Conservation (phyloP, 2,797 vertebrate genomes). For the Ceyx erithaca region DNA sequence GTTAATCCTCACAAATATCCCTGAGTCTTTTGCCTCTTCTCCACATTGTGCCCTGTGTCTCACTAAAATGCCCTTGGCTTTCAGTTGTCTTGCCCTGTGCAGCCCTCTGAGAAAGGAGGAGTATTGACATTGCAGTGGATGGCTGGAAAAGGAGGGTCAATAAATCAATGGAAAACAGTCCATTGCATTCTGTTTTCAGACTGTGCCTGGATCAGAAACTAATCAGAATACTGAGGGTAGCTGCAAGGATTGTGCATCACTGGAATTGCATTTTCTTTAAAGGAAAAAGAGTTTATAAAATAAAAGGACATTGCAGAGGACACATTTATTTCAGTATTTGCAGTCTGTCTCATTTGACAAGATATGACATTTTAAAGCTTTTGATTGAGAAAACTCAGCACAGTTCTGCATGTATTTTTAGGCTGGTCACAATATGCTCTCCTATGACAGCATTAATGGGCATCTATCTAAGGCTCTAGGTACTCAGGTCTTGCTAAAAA, state of each 20-base stretch:
- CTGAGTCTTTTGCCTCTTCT: background rate
- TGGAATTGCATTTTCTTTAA: background rate
- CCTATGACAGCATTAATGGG: background rate
- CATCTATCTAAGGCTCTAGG: background rate
- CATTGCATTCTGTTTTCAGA: background rate
- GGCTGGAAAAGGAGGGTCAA: background rate
- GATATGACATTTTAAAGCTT: background rate
- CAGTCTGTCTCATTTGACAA: background rate
- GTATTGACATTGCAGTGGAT: background rate
- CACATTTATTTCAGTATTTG: background rate
- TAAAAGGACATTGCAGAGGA: accelerated
- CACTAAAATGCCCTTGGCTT: background rate
- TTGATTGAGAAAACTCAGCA: background rate
- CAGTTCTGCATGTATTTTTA: background rate
- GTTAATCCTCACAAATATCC: background rate
- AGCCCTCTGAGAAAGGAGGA: background rate
- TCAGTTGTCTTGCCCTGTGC: background rate
- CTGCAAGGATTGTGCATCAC: background rate
- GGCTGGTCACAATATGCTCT: background rate
- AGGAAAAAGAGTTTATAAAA: background rate
- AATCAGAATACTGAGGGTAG: background rate
- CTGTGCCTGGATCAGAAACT: background rate
- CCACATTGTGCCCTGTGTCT: background rate
- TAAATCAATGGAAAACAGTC: background rate
- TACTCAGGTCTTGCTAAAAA: constrained; percentile 5